phyloP scores from a whole-genome alignment of 1,140 invertebrate genomes.

The Drosophila repleta region DNA sequence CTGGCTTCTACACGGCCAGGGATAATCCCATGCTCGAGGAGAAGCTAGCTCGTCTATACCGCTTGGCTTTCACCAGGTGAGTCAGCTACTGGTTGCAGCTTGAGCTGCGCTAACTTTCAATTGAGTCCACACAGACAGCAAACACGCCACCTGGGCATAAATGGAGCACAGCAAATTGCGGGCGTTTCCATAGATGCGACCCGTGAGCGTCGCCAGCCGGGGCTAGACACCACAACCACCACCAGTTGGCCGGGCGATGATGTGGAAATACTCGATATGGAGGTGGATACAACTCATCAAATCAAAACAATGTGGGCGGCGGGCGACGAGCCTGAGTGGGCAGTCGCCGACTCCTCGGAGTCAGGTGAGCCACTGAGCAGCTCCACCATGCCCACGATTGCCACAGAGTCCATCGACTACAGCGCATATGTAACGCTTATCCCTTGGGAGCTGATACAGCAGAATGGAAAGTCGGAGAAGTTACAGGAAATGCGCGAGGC shows the following conservation, averaged over 20 bases:
- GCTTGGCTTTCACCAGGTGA: slow-evolving; percentile 87
- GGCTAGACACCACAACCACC: slow-evolving; percentile 29
- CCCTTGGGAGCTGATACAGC: slow-evolving; percentile 79
- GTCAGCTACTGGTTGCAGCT: not conserved
- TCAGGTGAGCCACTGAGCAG: slow-evolving; percentile 14
- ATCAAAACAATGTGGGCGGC: slow-evolving; percentile 51
- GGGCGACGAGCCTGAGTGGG: slow-evolving; percentile 63
- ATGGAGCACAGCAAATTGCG: slow-evolving; percentile 76
- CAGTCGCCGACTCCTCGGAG: slow-evolving; percentile 56
- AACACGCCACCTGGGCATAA: slow-evolving; percentile 88
- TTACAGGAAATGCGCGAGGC: slow-evolving; percentile 66
- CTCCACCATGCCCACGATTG: slow-evolving; percentile 30
- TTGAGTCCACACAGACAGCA: slow-evolving; percentile 86
- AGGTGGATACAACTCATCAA: slow-evolving; percentile 46
- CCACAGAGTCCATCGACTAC: slow-evolving; percentile 55
- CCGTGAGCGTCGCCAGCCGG: slow-evolving; percentile 63
- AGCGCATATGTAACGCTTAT: slow-evolving; percentile 70
- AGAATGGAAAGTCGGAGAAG: slow-evolving; percentile 74
- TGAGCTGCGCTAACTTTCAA: slow-evolving; percentile 3
- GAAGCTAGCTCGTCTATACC: slow-evolving; percentile 87
- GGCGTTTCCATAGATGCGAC: slow-evolving; percentile 59
- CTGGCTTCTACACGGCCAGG: slow-evolving; percentile 84
- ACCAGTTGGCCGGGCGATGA: slow-evolving; percentile 56
- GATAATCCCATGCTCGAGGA: slow-evolving; percentile 85
- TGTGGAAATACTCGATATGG: slow-evolving; percentile 74